Evolutionary conservation across 2,888 invertebrate genomes (phyloP), one percentile per base, ranked within the genome.

Genomic region (Euplexia lucipara): DNA sequence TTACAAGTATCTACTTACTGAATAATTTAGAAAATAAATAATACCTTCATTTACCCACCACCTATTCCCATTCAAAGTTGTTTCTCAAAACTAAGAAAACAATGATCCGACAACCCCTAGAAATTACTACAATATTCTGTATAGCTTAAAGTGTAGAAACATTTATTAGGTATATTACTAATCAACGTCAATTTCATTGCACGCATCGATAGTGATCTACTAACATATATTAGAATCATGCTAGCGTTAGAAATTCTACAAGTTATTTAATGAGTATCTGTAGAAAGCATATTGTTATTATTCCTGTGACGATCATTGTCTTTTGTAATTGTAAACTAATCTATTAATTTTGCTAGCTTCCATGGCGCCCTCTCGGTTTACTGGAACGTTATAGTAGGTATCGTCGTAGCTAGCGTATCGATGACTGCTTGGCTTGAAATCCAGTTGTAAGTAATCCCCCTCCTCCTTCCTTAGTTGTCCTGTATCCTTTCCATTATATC

Each of bases 271-370:
- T 90, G 86, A 90, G 88, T 87, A 89, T 90, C 86, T 83, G 74
- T 79, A 87, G 86, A 88, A 87, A 88, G 85, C 86, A 78, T 75
- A 49, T 18, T 48, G 20, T 14, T 37, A 69, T 61, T 62, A 57
- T 48, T 57, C 22, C n/a, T 14, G 51, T 42, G 30, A 63, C 49
- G 44, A 57, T 89, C 72, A 94, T 61, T 94, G 93, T 66, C 93
- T 85, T 76, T 91, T 92, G 71, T 95, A 95, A 79, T 95, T 95
- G 82, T 95, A 95, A 70, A 95, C 95, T 79, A 95, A 86, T 84
- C 91, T 91, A 87, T 95, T 95, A 52, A 95, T 95, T 86, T 95
- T 93, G 80, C 95, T 95, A 42, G 93, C 83, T 83, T 95, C 90
- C 59, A 92, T 90, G 9, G 88, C 90, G 34, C 90, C 89, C 69